Evolutionary conservation across 2,888 invertebrate genomes (phyloP), one percentile per base, ranked within the genome.

Genomic region (Didymodactylos carnosus): DNA sequence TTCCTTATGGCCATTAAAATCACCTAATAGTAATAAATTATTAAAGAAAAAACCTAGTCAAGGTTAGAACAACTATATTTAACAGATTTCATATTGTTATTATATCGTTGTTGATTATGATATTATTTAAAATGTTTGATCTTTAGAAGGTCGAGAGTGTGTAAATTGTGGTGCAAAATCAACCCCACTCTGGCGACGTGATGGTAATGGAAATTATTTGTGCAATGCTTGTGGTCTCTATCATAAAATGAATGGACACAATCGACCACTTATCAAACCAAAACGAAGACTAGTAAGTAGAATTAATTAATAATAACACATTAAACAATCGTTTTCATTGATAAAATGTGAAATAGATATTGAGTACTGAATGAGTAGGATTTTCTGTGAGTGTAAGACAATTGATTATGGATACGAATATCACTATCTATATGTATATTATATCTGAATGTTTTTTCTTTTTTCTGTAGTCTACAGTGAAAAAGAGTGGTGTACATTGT

Each of bases 181-280:
- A 25, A 75, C 75, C 29, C 75, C 75, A 39, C 39, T 75, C 27
- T 75, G 75, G 75, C n/a, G 75, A 75, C 72, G 75, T 27, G 75
- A 75, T 71, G 51, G 69, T 14, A 72, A 75, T 29, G 75, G 75
- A 4, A 75, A 75, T 53, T 75, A 75, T 43, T 46, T 75, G 29
- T 75, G 75, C 29, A 75, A 75, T 43, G 75, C 75, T 39, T 75
- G 75, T 39, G 75, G 75, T 23, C 51, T 75, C 11, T 75, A 75
- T 70, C 75, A 75, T 29, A 75, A 75, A 73, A 75, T 75, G 75
- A 75, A 75, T 39, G 75, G 75, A 10, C 75, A 75, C 70, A 75
- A 72, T 71, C 72, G 75, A 39, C 75, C 75, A 53, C 39, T 75
- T 10, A 71, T 75, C n/a, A 75, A 75, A 39, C 75, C 75, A 0